A percentile compares a stretch with the other conserved stretches of the same genome.
Evolutionary conservation across 1,140 invertebrate genomes (phyloP).

Genomic region (Araneus ventricosus): DNA sequence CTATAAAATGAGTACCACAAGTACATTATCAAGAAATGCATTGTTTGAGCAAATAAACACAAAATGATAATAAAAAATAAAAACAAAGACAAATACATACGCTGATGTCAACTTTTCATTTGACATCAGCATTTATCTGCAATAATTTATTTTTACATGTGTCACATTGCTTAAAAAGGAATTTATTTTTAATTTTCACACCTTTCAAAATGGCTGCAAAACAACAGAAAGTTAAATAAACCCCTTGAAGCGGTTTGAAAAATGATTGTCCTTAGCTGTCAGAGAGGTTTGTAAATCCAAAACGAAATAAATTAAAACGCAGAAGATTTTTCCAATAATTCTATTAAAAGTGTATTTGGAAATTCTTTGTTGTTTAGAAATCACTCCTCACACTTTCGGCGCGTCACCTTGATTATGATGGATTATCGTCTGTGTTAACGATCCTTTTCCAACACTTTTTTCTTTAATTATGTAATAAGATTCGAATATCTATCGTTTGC

Average conservation of each 20-base stretch:
- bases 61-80: too few relatives aligned
- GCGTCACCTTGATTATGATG: slow-evolving; percentile 34
- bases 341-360: not conserved
- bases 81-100: too few relatives aligned
- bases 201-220: too few relatives aligned
- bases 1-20: too few relatives aligned
- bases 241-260: not conserved
- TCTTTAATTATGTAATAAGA: slow-evolving; percentile 45
- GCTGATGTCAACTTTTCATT: too few relatives aligned
- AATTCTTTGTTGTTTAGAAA: not conserved
- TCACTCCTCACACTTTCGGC: not conserved
- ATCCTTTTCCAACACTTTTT: not conserved
- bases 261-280: not conserved
- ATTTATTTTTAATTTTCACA: too few relatives aligned
- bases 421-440: slow-evolving; percentile 10
- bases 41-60: too few relatives aligned
- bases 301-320: not conserved
- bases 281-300: not conserved
- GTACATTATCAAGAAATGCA: too few relatives aligned
- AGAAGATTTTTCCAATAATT: not conserved
- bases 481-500: slow-evolving; percentile 6
- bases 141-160: too few relatives aligned
- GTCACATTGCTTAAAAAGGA: too few relatives aligned
- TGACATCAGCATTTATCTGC: too few relatives aligned
- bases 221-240: not conserved